phyloP scores from a whole-genome alignment of 2,888 invertebrate species.

The Cephus pulcher region DNA sequence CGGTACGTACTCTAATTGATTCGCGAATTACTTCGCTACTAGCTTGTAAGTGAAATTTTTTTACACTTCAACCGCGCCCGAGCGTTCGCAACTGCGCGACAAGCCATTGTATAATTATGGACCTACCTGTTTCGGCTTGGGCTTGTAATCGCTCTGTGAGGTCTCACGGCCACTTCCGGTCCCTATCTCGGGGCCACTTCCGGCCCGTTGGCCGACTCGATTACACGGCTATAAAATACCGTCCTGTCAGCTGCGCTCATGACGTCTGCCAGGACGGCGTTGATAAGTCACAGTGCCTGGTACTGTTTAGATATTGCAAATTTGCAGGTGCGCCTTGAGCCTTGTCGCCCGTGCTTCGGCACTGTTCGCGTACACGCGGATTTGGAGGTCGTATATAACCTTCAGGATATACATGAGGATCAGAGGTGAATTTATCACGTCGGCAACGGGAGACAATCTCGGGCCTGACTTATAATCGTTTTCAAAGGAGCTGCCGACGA shows the following conservation, averaged over 20 bases:
- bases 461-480: neutral
- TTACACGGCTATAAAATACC: conserved; percentile 56
- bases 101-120: neutral
- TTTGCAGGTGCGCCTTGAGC: neutral
- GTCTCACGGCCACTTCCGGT: conserved; percentile 46
- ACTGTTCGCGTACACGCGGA: neutral
- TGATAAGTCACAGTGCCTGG: conserved; percentile 1
- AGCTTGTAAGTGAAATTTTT: neutral
- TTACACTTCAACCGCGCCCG: neutral
- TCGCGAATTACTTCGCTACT: neutral
- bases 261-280: neutral
- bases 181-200: conserved; percentile 54
- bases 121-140: conserved; percentile 1
- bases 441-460: neutral
- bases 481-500: neutral
- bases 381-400: neutral
- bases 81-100: neutral
- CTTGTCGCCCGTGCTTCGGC: neutral
- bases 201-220: conserved; percentile 56
- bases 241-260: conserved; percentile 50
- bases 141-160: conserved; percentile 29
- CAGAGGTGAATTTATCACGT: neutral
- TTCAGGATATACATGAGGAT: neutral
- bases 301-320: neutral
- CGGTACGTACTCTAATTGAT: neutral